Evolutionary conservation across 2,888 invertebrate genomes (phyloP), one percentile per base, ranked within the genome.

Genomic region (Zygogramma bicolorata): DNA sequence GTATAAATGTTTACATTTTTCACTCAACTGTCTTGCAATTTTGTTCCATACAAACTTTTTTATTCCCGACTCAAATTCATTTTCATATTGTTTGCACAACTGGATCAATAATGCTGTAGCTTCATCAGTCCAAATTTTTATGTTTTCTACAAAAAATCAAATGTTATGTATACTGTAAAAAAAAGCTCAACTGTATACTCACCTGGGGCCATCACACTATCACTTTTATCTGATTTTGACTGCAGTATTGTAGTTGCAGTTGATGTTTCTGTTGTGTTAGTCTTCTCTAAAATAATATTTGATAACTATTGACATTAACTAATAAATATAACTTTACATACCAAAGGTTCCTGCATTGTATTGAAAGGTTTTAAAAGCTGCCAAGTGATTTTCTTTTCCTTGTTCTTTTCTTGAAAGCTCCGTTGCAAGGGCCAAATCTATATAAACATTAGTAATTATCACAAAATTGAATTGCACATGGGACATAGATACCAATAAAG

Each of bases 391-490:
- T 29, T 59, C 59, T 31, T 31, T 59, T 29, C 31, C 59, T 34
- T 22, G 29, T 59, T 18, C 34, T 59, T 59, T 59, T n/a, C n/a
- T n/a, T n/a, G n/a, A n/a, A n/a, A n/a, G n/a, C n/a, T n/a, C n/a
- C 8, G 59, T 31, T 27, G 59, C 59, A 29, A 59, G 59, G 27
- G 59, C 31, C 34, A 31, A 59, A 31, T 59, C 59, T 58, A 15
- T 18, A 59, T 31, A 15, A 27, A 59, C 29, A 59, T n/a, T 27
- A 25, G 29, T 27, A 13, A 20, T 53, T 20, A 58, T 27, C 25
- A 58, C 15, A 2, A 25, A 58, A 10, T 25, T 25, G 18, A 15
- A 59, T n/a, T 58, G 34, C 34, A 34, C 34, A 34, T 34, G 34
- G 34, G 34, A 42, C 13, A 42, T 7, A 15, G 4, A 42, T 42